Evolutionary conservation across 2,888 invertebrate genomes (phyloP).

Genomic region (Lithophane socia): DNA sequence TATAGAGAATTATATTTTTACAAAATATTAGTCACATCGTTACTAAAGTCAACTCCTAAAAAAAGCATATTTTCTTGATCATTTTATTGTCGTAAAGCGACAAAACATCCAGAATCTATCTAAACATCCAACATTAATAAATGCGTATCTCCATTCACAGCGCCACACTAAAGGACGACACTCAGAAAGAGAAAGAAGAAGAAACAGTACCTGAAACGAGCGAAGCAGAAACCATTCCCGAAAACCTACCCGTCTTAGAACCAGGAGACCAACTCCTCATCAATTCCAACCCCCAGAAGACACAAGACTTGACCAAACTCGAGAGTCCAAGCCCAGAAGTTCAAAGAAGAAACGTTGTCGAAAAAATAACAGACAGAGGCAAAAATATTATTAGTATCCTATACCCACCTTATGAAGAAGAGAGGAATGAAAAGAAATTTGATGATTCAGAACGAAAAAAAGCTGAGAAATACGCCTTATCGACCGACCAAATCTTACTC

Average conservation of each 20-base stretch:
- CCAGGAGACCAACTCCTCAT: constrained; percentile 92
- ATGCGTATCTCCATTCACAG: constrained; percentile 62
- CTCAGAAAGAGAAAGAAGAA: constrained; percentile 55
- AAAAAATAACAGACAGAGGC: constrained; percentile 85
- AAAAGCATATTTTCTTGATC: background rate
- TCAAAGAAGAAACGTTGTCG: constrained; percentile 83
- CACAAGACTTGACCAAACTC: constrained; percentile 66
- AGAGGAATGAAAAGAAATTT: constrained; percentile 83
- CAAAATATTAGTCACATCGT: too few relatives aligned
- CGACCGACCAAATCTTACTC: constrained; percentile 83
- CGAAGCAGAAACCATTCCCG: constrained; percentile 71
- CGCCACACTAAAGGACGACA: constrained; percentile 64
- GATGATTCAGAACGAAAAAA: constrained; percentile 87
- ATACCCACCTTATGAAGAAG: constrained; percentile 86
- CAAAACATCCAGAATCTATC: background rate
- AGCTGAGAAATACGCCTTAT: constrained; percentile 86
- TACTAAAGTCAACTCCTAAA: background rate
- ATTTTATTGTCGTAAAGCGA: background rate
- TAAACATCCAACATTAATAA: background rate
- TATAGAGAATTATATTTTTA: too few relatives aligned
- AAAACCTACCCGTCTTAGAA: constrained; percentile 89
- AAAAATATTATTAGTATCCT: constrained; percentile 87
- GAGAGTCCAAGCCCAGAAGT: constrained; percentile 75
- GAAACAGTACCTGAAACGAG: constrained; percentile 60
- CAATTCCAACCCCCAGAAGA: constrained; percentile 72